Percentiles rank a stretch among this genome's conserved stretches.
Evolutionary conservation across 2,888 invertebrate genomes (phyloP).

Genomic region (Stenotaenia linearis): DNA sequence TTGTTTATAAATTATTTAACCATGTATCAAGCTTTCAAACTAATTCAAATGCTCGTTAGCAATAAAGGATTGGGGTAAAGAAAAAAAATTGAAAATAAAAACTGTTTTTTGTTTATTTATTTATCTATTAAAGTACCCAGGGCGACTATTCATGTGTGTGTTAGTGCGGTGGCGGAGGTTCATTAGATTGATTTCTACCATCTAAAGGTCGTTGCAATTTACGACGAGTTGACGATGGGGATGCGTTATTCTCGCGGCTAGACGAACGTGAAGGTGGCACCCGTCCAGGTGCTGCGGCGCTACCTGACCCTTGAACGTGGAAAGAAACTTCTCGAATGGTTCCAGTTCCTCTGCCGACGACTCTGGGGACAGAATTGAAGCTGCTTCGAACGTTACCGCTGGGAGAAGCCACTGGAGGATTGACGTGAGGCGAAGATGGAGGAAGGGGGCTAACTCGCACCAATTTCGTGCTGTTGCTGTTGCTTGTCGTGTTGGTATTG

Average conservation of each 20-base stretch:
- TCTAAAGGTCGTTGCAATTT: conserved; percentile 35
- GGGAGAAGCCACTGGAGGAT: not conserved
- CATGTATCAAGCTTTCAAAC: conserved; percentile 4
- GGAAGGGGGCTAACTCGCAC: not conserved
- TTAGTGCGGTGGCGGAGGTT: conserved; percentile 36
- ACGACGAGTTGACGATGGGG: conserved; percentile 33
- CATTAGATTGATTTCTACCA: conserved; percentile 36
- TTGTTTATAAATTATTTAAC: not conserved
- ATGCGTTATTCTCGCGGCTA: conserved; percentile 17
- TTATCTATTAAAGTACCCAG: not conserved
- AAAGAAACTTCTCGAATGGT: conserved; percentile 34
- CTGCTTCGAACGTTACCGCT: not conserved
- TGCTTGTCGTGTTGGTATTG: not conserved
- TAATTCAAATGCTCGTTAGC: not conserved
- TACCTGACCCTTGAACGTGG: conserved; percentile 27
- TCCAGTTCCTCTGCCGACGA: conserved; percentile 32
- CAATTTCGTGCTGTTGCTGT: conserved; percentile 8
- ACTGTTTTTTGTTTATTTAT: not conserved
- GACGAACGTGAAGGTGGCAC: conserved; percentile 1
- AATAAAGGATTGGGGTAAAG: not conserved
- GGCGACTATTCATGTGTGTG: not conserved
- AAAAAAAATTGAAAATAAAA: not conserved
- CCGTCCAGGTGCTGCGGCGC: conserved; percentile 20
- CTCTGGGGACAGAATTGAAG: not conserved
- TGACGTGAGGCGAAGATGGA: not conserved